These are phyloP conservation scores for Drosophila paracracens DNA, from an alignment of 2,888 invertebrate species.

Conservation along the genomic window DNA sequence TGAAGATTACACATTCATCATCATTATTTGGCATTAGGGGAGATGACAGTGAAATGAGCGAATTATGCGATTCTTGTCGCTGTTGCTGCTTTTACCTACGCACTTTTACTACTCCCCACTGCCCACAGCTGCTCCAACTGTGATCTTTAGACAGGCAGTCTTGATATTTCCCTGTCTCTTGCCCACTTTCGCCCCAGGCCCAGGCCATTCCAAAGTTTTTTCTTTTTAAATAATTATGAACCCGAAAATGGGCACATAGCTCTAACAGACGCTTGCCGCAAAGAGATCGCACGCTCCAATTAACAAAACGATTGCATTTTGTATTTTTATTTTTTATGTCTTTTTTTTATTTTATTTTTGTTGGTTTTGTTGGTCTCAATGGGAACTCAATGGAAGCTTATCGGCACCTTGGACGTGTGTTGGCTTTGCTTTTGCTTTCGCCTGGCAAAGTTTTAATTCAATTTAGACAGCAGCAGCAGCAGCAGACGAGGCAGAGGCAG, in stretches of 20 bases:
- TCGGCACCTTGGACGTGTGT: slow-evolving; percentile 47
- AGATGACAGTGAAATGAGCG: slow-evolving; percentile 11
- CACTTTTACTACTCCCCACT: slow-evolving; percentile 61
- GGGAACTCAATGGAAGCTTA: slow-evolving; percentile 23
- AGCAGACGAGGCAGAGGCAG: neutral
- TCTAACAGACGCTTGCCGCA: slow-evolving; percentile 15
- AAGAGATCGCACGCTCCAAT: slow-evolving; percentile 74
- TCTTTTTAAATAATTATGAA: slow-evolving; percentile 32
- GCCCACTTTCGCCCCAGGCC: slow-evolving; percentile 65
- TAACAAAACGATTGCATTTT: slow-evolving; percentile 47
- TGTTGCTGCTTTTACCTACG: slow-evolving; percentile 67
- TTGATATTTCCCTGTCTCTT: slow-evolving; percentile 7
- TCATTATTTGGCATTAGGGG: slow-evolving; percentile 66
- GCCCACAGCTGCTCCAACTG: neutral
- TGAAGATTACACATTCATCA: slow-evolving; percentile 74
- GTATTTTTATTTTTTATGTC: neutral
- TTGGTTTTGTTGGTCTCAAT: slow-evolving; percentile 11
- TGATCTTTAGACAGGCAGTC: neutral
- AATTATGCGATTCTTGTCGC: slow-evolving; percentile 48
- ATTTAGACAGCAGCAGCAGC: slow-evolving; percentile 32
- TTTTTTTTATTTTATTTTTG: neutral
- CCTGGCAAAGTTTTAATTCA: slow-evolving; percentile 28
- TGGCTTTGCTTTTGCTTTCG: slow-evolving; percentile 3
- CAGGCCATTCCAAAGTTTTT: slow-evolving; percentile 19
- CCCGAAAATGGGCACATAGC: slow-evolving; percentile 25